Percentiles rank a stretch among this genome's conserved stretches.
phyloP scores from a whole-genome alignment of 2,888 invertebrate species.

The Lagria hirta region DNA sequence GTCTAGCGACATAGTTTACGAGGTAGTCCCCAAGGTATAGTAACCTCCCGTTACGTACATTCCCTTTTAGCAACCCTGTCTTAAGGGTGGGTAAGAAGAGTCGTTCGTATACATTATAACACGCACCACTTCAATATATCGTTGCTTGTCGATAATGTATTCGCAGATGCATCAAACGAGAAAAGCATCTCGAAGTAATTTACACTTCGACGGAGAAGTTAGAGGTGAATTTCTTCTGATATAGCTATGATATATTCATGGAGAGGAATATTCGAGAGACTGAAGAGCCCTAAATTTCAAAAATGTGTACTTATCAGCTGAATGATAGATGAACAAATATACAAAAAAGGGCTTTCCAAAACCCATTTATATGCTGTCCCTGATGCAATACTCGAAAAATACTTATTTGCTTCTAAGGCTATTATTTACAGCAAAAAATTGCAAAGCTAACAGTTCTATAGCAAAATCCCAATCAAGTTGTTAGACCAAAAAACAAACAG shows the following conservation, averaged over 20 bases:
- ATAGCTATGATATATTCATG: conserved; percentile 26
- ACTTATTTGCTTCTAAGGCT: no score
- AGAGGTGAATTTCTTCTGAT: conserved; percentile 25
- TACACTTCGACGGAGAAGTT: conserved; percentile 25
- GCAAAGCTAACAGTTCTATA: no score
- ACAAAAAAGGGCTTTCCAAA: no score
- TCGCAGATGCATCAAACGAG: conserved; percentile 21
- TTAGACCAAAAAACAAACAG: no score
- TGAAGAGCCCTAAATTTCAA: no score
- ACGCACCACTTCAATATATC: conserved; percentile 24
- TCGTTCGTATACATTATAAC: conserved; percentile 9
- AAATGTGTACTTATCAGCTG: no score
- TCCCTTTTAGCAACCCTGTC: conserved; percentile 51
- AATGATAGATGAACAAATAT: no score
- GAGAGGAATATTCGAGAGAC: no score
- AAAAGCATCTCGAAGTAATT: conserved; percentile 24
- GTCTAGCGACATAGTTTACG: conserved; percentile 55
- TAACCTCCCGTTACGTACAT: conserved; percentile 55
- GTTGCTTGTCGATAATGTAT: conserved; percentile 24
- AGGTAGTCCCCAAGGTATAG: conserved; percentile 53
- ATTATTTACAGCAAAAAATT: no score
- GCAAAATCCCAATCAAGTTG: no score
- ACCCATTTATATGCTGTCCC: no score
- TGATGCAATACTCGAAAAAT: no score
- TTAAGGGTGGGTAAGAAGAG: conserved; percentile 14